Conservation (phyloP, 1,140 invertebrate genomes). For the Aphidius ervi region DNA sequence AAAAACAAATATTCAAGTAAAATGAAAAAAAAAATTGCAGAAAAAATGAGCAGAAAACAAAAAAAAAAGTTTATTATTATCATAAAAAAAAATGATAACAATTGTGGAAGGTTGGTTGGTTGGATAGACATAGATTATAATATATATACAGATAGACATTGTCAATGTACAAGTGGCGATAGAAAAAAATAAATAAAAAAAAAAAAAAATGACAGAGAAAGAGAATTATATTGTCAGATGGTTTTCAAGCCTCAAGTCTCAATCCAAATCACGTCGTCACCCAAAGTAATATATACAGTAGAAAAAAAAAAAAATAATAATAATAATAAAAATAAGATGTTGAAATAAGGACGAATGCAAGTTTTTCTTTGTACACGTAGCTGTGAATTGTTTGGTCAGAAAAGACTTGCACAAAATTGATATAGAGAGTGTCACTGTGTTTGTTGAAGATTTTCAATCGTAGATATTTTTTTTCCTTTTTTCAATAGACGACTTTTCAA, state of each 20-base stretch:
- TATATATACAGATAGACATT: too few species aligned
- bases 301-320: too few species aligned
- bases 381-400: constrained; percentile 3
- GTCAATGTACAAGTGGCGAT: too few species aligned
- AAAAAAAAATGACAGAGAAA: neutral
- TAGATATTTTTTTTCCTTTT: neutral
- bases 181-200: neutral
- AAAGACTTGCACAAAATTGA: constrained; percentile 2
- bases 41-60: too few species aligned
- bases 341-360: neutral
- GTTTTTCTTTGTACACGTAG: constrained; percentile 14
- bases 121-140: too few species aligned
- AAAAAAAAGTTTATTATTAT: too few species aligned
- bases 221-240: neutral
- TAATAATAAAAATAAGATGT: too few species aligned
- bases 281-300: too few species aligned
- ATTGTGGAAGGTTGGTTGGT: too few species aligned
- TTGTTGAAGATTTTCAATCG: neutral
- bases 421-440: neutral
- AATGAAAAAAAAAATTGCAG: too few species aligned
- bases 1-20: too few species aligned
- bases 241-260: neutral
- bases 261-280: constrained; percentile 3
- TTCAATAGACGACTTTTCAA: neutral
- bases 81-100: too few species aligned